Evolutionary conservation across 2,113 vertebrate species (phyloP).

Genomic region (Bucco capensis): DNA sequence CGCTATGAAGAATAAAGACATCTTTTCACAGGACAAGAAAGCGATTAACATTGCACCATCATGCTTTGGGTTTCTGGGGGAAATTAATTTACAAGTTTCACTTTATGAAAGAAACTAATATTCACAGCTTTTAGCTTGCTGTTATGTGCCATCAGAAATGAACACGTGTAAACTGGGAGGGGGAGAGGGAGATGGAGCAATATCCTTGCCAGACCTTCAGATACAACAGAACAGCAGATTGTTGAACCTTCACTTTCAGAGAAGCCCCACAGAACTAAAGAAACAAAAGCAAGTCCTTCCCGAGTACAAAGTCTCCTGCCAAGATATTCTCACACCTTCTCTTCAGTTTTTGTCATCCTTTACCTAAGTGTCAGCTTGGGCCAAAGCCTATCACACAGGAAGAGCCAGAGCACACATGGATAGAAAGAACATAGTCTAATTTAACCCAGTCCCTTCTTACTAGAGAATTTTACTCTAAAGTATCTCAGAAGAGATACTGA

Average conservation of each 20-base stretch:
- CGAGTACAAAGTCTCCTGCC: not conserved
- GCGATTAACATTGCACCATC: not conserved
- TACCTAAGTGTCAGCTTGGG: not conserved
- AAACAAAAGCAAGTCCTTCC: not conserved
- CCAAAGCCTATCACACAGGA: not conserved
- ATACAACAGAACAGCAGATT: not conserved
- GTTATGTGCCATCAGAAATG: not conserved
- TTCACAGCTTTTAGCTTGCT: not conserved
- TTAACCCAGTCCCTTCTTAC: not conserved
- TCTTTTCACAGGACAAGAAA: not conserved
- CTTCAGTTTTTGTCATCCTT: not conserved
- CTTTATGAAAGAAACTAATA: not conserved
- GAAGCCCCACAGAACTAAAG: not conserved
- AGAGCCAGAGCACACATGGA: accelerated
- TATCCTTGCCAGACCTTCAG: not conserved
- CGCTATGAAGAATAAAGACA: not conserved
- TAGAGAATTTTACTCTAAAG: not conserved
- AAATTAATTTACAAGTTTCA: not conserved
- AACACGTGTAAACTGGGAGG: not conserved
- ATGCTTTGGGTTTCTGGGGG: not conserved
- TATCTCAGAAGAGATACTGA: not conserved
- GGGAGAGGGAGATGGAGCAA: accelerated
- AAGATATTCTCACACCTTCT: not conserved
- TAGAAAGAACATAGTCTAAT: not conserved
- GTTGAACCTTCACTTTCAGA: not conserved